Base-by-base conservation (phyloP, 2,888 invertebrate species). In the Acheta domesticus region DNA sequence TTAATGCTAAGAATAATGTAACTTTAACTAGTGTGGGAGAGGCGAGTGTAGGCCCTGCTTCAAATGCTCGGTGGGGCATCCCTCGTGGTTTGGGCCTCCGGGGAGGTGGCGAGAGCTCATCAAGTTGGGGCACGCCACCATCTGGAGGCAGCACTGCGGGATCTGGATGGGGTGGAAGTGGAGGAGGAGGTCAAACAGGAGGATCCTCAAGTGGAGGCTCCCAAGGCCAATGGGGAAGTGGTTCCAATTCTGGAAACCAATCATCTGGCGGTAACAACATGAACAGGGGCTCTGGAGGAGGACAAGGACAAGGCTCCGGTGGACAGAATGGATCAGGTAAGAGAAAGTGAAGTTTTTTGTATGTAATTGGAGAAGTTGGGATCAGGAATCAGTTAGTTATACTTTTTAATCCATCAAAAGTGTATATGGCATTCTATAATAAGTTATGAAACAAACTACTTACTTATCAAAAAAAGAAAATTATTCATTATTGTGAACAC, bases 71-170 rank as follows among this genome's bases (percentile, higher is more conserved):
- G 82, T 92, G 92, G 92, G 91, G 92, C 76, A 89, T 90, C 79
- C 90, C 91, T 81, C 88, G 88, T 76, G 89, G 90, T 79, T 87
- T 93, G 84, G 90, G 93, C 82, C 89, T 95, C 82, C 89, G 91
- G 82, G 94, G 94, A 79, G 95, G 95, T 78, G 94, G 94, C 80
- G 95, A 95, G 87, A 94, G 92, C 87, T 93, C 94, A 76, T 91
- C 92, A 80, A 93, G 93, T 83, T 94, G 94, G 94, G 94, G 93
- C 83, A 91, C 93, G 82, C 92, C 93, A 77, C 93, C 93, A 79
- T 88, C 92, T 74, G 91, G 92, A 84, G 91, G 91, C 85, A 50
- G 76, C n/a, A 21, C 74, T 20, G 49, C 77, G 12, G 74, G 88
- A 82, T 87, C 88, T 80, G 88, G 90, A 83, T 89, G 90, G 90